Evolutionary conservation across 2,113 vertebrate genomes (phyloP).

Genomic region (Spea bombifrons): DNA sequence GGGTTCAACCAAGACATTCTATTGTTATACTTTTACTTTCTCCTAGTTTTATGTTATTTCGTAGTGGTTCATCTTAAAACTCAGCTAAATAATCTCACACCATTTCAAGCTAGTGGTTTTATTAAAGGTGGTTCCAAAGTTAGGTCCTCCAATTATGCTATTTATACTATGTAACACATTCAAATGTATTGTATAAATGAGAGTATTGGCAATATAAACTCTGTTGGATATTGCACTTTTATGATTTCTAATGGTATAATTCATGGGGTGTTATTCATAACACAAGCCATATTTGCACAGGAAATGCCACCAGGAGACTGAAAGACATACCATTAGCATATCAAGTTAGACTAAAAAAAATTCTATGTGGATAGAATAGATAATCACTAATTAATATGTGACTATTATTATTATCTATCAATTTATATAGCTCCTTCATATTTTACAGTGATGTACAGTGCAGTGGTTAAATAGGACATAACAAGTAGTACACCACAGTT

Average conservation of each 20-base stretch:
- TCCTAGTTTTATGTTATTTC: too few species aligned
- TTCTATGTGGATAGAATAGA: too few species aligned
- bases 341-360: not conserved
- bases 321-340: conserved; percentile 5
- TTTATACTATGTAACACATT: conserved; percentile 7
- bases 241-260: conserved; percentile 19
- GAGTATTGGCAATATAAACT: conserved; percentile 17
- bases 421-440: too few species aligned
- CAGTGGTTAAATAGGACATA: too few species aligned
- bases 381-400: too few species aligned
- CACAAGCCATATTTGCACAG: conserved; percentile 7
- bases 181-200: conserved; percentile 27
- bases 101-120: not conserved
- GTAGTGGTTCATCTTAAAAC: too few species aligned
- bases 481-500: too few species aligned
- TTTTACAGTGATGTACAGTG: too few species aligned
- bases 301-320: conserved; percentile 20
- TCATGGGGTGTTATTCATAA: conserved; percentile 34
- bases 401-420: too few species aligned
- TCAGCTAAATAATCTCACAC: not conserved
- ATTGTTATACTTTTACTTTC: too few species aligned
- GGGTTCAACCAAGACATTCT: too few species aligned
- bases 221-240: conserved; percentile 20
- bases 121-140: conserved; percentile 5
- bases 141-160: conserved; percentile 11